Percentiles rank a stretch among this genome's conserved stretches.
phyloP scores from a whole-genome alignment of 2,888 invertebrate genomes.

The Hirtodrosophila cameraria region DNA sequence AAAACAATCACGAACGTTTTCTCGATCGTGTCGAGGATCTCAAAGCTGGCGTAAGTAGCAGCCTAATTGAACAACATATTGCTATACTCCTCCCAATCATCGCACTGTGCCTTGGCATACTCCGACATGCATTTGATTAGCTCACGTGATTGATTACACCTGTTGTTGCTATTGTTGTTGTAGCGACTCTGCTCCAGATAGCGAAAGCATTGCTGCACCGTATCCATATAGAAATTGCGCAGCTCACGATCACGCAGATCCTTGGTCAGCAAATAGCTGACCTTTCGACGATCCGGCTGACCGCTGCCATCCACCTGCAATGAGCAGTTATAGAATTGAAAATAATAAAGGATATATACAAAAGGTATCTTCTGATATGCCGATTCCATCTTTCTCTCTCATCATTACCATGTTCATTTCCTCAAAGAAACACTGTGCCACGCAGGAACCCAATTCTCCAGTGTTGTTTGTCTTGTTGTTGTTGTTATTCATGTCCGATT shows the following conservation, averaged over 20 bases:
- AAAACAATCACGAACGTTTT: slow-evolving; percentile 84
- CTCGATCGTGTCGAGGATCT: slow-evolving; percentile 85
- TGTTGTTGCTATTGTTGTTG: slow-evolving; percentile 80
- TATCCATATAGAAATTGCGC: slow-evolving; percentile 88
- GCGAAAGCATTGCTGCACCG: slow-evolving; percentile 89
- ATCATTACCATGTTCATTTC: slow-evolving; percentile 87
- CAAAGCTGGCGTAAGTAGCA: slow-evolving; percentile 84
- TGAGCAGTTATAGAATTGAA: background rate
- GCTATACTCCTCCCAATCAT: slow-evolving; percentile 88
- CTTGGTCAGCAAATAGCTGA: slow-evolving; percentile 87
- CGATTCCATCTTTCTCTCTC: too few relatives aligned
- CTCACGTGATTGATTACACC: slow-evolving; percentile 87
- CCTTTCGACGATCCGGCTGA: slow-evolving; percentile 87
- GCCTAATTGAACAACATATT: slow-evolving; percentile 82
- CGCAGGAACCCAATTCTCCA: slow-evolving; percentile 83
- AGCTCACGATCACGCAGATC: slow-evolving; percentile 87
- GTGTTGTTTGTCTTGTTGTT: slow-evolving; percentile 62
- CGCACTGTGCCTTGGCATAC: slow-evolving; percentile 89
- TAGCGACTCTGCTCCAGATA: slow-evolving; percentile 86
- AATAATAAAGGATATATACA: background rate
- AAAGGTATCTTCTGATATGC: background rate
- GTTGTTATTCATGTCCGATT: slow-evolving; percentile 43
- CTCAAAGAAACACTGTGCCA: slow-evolving; percentile 89
- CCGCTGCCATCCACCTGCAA: slow-evolving; percentile 80
- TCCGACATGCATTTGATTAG: slow-evolving; percentile 87